phyloP scores from a whole-genome alignment of 2,888 invertebrate genomes.

The Hypsopygia costalis region DNA sequence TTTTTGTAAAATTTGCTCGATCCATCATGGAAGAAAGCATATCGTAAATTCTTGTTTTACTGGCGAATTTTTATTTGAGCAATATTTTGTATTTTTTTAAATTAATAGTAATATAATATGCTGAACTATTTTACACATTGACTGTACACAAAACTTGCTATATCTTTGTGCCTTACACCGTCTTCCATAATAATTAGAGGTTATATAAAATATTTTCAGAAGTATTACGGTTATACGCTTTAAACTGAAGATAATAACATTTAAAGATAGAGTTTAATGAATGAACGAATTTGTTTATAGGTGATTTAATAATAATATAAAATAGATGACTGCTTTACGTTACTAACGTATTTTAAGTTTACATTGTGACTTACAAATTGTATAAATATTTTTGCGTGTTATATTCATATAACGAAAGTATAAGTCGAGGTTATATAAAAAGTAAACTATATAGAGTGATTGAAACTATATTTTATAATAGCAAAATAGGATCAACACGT shows the following conservation, averaged over 20 bases:
- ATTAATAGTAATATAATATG: too few relatives aligned
- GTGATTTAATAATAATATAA: conserved; percentile 30
- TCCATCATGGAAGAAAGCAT: too few relatives aligned
- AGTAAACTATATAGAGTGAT: too few relatives aligned
- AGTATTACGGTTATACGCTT: conserved; percentile 77
- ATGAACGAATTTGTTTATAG: conserved; percentile 40
- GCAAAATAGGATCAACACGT: too few relatives aligned
- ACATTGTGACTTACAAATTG: conserved; percentile 38
- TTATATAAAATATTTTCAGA: conserved; percentile 42
- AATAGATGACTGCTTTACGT: conserved; percentile 37
- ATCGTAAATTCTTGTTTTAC: too few relatives aligned
- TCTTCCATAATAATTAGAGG: conserved; percentile 55
- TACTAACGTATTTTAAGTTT: conserved; percentile 35
- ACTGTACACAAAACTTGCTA: too few relatives aligned
- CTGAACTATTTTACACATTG: too few relatives aligned
- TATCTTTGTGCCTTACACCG: conserved; percentile 50
- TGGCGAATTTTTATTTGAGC: conserved; percentile 19
- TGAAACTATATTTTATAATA: too few relatives aligned
- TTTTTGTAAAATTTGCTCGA: too few relatives aligned
- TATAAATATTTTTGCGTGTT: conserved; percentile 18
- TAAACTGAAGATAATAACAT: conserved; percentile 59
- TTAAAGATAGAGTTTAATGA: conserved; percentile 30
- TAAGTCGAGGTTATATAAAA: conserved; percentile 15
- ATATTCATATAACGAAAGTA: background rate
- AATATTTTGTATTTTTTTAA: too few relatives aligned